A percentile compares a stretch with the other conserved stretches of the same genome.
Evolutionary conservation across 1,140 invertebrate species (phyloP).

Genomic region (Copidosoma floridanum): DNA sequence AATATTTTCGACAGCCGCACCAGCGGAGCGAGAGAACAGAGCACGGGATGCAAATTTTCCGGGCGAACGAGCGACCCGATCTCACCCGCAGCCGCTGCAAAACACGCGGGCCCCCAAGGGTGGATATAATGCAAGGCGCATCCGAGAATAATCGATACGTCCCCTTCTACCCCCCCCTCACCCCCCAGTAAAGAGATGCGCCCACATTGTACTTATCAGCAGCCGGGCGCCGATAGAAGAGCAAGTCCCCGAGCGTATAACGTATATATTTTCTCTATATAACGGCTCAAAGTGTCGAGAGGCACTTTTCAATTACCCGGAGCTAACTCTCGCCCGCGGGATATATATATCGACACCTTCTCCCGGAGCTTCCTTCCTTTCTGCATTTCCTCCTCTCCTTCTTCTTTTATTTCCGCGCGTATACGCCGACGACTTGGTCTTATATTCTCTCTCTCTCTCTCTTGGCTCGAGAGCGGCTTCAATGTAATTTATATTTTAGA

Average conservation of each 20-base stretch:
- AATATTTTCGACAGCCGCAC: too few relatives aligned
- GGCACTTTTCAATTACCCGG: slow-evolving; percentile 22
- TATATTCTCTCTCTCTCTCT: not conserved
- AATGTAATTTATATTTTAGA: not conserved
- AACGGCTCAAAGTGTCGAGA: slow-evolving; percentile 20
- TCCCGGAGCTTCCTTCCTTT: too few relatives aligned
- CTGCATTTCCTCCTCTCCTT: too few relatives aligned
- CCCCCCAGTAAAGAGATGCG: too few relatives aligned
- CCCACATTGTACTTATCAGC: too few relatives aligned
- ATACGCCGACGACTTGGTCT: not conserved
- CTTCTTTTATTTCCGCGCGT: slow-evolving; percentile 2
- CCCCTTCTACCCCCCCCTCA: slow-evolving; percentile 2
- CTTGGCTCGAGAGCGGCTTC: not conserved
- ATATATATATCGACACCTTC: slow-evolving; percentile 10
- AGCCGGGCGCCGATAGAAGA: too few relatives aligned
- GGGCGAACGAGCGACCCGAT: slow-evolving; percentile 1
- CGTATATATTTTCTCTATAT: slow-evolving; percentile 22
- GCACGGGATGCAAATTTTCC: slow-evolving; percentile 20
- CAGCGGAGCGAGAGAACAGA: not conserved
- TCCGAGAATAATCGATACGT: slow-evolving; percentile 14
- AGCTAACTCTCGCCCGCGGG: not conserved
- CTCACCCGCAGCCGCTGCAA: not conserved
- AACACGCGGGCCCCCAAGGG: slow-evolving; percentile 13
- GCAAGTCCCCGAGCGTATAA: too few relatives aligned
- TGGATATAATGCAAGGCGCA: not conserved